Evolutionary conservation across 92 coral and sea anemone species (phyloP).

Genomic region (Zoanthus sociatus): DNA sequence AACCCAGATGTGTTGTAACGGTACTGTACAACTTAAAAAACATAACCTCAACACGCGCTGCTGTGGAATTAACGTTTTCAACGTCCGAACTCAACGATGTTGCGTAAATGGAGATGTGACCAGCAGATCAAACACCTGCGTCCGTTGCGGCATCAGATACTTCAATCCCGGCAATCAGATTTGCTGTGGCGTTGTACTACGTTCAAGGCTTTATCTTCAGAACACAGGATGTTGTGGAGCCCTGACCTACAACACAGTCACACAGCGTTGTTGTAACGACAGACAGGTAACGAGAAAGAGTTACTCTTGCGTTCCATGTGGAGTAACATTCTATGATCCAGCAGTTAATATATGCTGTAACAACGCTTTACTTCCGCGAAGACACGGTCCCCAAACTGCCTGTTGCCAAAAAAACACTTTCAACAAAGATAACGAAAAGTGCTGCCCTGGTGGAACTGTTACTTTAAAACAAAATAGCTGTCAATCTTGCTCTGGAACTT

Average conservation of each 20-base stretch:
- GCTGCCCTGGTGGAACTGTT: slow-evolving; percentile 26
- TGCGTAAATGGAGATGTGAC: slow-evolving; percentile 1
- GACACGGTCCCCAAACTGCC: slow-evolving; percentile 2
- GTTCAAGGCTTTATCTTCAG: too few species aligned
- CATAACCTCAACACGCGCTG: slow-evolving; percentile 1
- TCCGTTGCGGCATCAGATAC: not conserved
- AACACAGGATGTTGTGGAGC: too few species aligned
- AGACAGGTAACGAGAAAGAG: not conserved
- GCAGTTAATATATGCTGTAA: slow-evolving; percentile 2
- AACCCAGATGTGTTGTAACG: slow-evolving; percentile 9
- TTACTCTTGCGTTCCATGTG: slow-evolving; percentile 1
- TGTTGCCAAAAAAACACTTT: slow-evolving; percentile 8
- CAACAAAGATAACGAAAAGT: slow-evolving; percentile 21
- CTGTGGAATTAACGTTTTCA: slow-evolving; percentile 35
- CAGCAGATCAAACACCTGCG: not conserved
- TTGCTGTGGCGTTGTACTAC: too few species aligned
- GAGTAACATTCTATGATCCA: slow-evolving; percentile 6
- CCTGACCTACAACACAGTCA: not conserved
- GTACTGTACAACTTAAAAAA: not conserved
- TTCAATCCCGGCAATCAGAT: not conserved
- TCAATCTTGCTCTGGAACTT: slow-evolving; percentile 40
- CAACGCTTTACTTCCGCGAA: not conserved
- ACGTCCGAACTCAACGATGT: slow-evolving; percentile 1
- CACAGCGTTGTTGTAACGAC: not conserved
- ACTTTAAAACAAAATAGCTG: slow-evolving; percentile 13